Base-by-base conservation (phyloP, 1,140 invertebrate species). In the Campoletis sonorensis region DNA sequence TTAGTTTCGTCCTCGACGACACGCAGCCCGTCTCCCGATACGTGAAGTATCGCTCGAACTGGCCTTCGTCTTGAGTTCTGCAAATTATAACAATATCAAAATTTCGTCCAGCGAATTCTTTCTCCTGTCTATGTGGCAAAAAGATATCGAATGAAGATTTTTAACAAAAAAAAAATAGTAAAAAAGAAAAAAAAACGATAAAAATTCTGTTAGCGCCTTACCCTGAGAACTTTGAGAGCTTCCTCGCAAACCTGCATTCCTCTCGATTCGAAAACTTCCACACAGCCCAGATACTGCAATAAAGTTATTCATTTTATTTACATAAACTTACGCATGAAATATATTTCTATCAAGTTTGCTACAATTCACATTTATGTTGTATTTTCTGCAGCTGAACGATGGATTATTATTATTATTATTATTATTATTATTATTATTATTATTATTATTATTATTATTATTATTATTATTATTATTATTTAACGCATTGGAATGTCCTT, bases 181-280 rank as follows among this genome's bases (percentile, higher is more conserved):
- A n/a, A n/a, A n/a, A n/a, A n/a, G n/a, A n/a, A n/a, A n/a, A 71
- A 61, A 33, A 71, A 71, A 51, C 23, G 11, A 33, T 18, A 45
- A 21, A 79, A 81, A 23, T 45, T 73, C 23, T 79, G 21, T 76
- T 71, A 30, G 23, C 54, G 79, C 93, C 95, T 95, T 92, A 98
- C 97, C 92, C 97, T 93, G 70, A 98, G 92, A 78, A 98, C 96
- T 94, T 99, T 99, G 51, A 99, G 94, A 26, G 99, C 99, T 92
- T 99, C 98, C 92, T 99, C 99, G 93, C 99, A 99, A 51, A 99
- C 98, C 92, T 99, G 97, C 98, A 99, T 99, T 23, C 99, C 99
- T 87, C 99, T 94, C 0, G 98, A 99, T 92, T 99, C 99, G 92
- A 98, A 99, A 3, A 99, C 99, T 93, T 99, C 99, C 0, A 99